Evolutionary conservation across 2,797 vertebrate genomes (phyloP).

Genomic region (Petrocephalus sullivani): DNA sequence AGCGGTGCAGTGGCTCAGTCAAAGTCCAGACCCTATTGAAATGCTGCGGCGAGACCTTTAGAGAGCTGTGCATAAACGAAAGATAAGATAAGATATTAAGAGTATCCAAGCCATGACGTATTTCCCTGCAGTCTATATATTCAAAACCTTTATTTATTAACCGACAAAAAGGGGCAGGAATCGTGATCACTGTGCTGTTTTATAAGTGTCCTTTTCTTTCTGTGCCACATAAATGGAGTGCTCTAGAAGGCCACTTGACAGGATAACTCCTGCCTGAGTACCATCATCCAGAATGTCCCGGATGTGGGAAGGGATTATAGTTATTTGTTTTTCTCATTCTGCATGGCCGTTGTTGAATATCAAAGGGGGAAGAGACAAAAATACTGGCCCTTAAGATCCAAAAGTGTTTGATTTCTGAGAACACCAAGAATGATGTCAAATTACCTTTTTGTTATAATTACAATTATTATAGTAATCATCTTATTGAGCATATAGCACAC

Average conservation of each 20-base stretch:
- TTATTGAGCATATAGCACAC: slow-evolving; percentile 39
- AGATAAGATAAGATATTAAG: background rate
- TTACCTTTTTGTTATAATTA: slow-evolving; percentile 16
- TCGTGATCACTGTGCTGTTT: background rate
- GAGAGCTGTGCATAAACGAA: no score
- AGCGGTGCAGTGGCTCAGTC: no score
- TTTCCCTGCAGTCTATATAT: background rate
- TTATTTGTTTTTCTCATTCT: background rate
- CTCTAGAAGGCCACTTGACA: background rate
- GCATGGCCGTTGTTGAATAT: background rate
- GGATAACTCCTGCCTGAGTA: background rate
- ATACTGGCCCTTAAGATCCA: background rate
- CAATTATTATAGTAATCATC: slow-evolving; percentile 42
- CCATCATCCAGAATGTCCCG: background rate
- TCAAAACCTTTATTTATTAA: background rate
- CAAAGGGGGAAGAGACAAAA: background rate
- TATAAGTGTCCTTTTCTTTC: background rate
- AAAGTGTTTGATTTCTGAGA: background rate
- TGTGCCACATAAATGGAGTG: background rate
- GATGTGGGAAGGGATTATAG: background rate
- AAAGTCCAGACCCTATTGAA: no score
- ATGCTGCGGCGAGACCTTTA: no score
- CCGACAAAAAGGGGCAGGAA: background rate
- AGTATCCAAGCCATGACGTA: background rate
- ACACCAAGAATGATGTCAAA: background rate